phyloP scores from a whole-genome alignment of 2,113 vertebrate genomes.

The Corythoichthys intestinalis region DNA sequence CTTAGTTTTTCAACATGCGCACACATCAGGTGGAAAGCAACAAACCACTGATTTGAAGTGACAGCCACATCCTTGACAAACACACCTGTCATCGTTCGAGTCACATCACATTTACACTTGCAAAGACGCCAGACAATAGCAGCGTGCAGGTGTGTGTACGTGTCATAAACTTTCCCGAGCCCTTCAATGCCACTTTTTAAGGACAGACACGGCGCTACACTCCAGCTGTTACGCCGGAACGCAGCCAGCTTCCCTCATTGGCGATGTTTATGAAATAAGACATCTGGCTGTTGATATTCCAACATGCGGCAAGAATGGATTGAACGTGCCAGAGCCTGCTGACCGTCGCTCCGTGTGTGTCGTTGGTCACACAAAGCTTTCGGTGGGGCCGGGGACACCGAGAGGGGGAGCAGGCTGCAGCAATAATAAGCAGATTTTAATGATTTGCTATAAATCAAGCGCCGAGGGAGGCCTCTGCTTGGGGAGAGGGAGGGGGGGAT shows the following conservation, averaged over 20 bases:
- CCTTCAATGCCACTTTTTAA: constrained; percentile 8
- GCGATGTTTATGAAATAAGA: constrained; percentile 63
- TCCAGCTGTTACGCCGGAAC: constrained; percentile 59
- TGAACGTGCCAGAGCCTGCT: constrained; percentile 58
- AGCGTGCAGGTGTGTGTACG: constrained; percentile 42
- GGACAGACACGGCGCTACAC: constrained; percentile 35
- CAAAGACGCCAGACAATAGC: constrained; percentile 39
- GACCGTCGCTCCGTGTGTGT: constrained; percentile 47
- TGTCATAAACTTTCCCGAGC: constrained; percentile 40
- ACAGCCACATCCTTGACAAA: constrained; percentile 74
- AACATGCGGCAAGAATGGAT: constrained; percentile 53
- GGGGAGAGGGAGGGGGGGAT: constrained; percentile 63
- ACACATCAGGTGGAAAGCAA: constrained; percentile 46
- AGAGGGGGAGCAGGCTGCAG: constrained; percentile 62
- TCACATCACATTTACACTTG: constrained; percentile 70
- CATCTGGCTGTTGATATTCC: constrained; percentile 62
- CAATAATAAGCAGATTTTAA: constrained; percentile 78
- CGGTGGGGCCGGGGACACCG: constrained; percentile 34
- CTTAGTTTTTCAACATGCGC: constrained; percentile 17
- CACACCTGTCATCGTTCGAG: constrained; percentile 73
- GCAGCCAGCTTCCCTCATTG: constrained; percentile 47
- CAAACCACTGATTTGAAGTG: constrained; percentile 68
- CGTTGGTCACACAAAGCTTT: constrained; percentile 29
- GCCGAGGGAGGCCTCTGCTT: constrained; percentile 68
- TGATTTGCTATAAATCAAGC: constrained; percentile 75